phyloP scores from a whole-genome alignment of 2,888 invertebrate genomes.

The Leistus spinibarbis region DNA sequence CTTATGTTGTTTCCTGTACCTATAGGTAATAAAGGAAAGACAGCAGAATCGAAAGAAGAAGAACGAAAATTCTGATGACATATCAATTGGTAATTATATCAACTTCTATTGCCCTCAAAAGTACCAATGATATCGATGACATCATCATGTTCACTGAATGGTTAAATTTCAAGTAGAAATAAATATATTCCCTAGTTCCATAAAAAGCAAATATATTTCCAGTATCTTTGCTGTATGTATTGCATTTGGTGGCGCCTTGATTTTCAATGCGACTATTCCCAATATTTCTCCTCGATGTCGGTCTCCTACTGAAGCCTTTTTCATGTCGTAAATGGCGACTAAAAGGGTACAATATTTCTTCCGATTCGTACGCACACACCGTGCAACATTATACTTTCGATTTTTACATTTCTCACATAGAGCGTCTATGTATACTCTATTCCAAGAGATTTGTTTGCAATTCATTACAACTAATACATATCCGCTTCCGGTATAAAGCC shows the following conservation, averaged over 20 bases:
- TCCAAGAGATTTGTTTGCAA: too few relatives aligned
- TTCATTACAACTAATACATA: too few relatives aligned
- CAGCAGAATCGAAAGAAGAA: background rate
- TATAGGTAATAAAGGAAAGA: background rate
- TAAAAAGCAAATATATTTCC: background rate
- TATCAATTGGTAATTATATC: background rate
- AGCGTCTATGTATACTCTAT: too few relatives aligned
- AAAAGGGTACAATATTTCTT: slow-evolving; percentile 25
- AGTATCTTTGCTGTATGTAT: background rate
- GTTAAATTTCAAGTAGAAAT: background rate
- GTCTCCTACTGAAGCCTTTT: slow-evolving; percentile 8
- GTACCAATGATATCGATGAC: background rate
- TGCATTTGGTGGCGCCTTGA: background rate
- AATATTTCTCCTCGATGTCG: background rate
- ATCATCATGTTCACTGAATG: background rate
- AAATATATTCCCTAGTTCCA: background rate
- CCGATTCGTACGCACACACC: slow-evolving; percentile 17
- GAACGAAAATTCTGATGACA: background rate
- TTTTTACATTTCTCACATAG: too few relatives aligned
- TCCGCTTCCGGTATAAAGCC: too few relatives aligned
- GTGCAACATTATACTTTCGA: background rate
- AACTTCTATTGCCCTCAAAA: background rate
- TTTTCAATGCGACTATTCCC: slow-evolving; percentile 6
- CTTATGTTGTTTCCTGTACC: too few relatives aligned
- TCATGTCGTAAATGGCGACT: slow-evolving; percentile 24